Percentiles rank a stretch among this genome's conserved stretches.
Evolutionary conservation across 1,140 invertebrate genomes (phyloP).

Genomic region (Drosophila repleta): DNA sequence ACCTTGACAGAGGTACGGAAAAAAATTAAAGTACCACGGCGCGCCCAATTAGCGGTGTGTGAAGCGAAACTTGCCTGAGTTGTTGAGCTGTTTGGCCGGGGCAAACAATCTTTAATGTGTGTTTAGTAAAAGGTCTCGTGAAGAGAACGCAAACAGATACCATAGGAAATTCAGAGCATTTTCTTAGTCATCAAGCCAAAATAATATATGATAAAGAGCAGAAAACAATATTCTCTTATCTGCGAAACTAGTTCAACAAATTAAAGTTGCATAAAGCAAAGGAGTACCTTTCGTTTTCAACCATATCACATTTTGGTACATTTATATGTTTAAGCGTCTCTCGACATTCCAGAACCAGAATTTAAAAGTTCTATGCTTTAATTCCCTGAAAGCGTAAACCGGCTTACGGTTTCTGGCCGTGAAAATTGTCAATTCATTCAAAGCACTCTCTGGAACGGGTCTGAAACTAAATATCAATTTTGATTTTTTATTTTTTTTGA

Average conservation of each 20-base stretch:
- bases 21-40: slow-evolving; percentile 20
- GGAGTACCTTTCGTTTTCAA: background rate
- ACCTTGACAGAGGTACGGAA: slow-evolving; percentile 46
- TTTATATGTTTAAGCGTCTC: too few relatives aligned
- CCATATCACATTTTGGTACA: background rate
- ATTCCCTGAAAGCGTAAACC: background rate
- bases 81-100: slow-evolving; percentile 10
- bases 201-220: background rate
- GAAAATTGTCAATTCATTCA: slow-evolving; percentile 11
- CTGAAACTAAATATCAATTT: slow-evolving; percentile 7
- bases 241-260: background rate
- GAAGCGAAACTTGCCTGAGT: slow-evolving; percentile 15
- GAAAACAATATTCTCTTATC: background rate
- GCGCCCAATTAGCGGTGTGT: slow-evolving; percentile 50
- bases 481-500: background rate
- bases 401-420: slow-evolving; percentile 8
- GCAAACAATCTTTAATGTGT: slow-evolving; percentile 33
- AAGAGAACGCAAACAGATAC: background rate
- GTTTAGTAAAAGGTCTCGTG: background rate
- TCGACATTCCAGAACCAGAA: too few relatives aligned
- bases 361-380: too few relatives aligned
- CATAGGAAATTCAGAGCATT: background rate
- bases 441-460: slow-evolving; percentile 21
- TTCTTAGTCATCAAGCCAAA: background rate
- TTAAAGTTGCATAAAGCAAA: background rate